These are phyloP conservation scores for Nannoperca obscura DNA, from an alignment of 2,797 vertebrate genomes.

Conservation along the genomic window DNA sequence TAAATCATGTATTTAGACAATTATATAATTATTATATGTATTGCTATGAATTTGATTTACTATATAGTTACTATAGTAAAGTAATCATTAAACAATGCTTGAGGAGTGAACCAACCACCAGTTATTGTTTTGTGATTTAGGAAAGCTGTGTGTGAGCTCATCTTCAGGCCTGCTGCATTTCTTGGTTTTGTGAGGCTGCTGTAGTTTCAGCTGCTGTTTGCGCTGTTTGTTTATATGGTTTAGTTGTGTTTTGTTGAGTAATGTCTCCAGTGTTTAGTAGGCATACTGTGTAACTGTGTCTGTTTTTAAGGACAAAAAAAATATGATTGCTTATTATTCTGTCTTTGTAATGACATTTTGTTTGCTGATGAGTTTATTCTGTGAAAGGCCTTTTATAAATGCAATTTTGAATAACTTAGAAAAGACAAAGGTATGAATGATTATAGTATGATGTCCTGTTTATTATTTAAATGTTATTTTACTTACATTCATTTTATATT, in stretches of 20 bases:
- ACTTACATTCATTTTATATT: slow-evolving; percentile 20
- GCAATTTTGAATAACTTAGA: slow-evolving; percentile 16
- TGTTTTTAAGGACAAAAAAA: slow-evolving; percentile 24
- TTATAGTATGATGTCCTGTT: slow-evolving; percentile 24
- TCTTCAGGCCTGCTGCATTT: slow-evolving; percentile 60
- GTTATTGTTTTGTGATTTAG: slow-evolving; percentile 39
- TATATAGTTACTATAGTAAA: background rate
- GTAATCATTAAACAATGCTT: background rate
- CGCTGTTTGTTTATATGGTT: slow-evolving; percentile 34
- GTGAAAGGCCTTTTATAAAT: slow-evolving; percentile 49
- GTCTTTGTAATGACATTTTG: background rate
- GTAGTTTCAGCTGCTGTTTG: slow-evolving; percentile 53
- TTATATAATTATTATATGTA: background rate
- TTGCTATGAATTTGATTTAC: slow-evolving; percentile 34
- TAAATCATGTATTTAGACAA: slow-evolving; percentile 11
- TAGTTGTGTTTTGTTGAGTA: slow-evolving; percentile 17
- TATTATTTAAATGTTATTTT: slow-evolving; percentile 36
- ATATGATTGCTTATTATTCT: slow-evolving; percentile 13
- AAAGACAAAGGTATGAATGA: slow-evolving; percentile 9
- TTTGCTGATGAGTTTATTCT: slow-evolving; percentile 13
- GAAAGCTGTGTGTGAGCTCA: slow-evolving; percentile 46
- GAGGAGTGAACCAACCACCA: slow-evolving; percentile 15
- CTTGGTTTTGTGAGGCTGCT: slow-evolving; percentile 49
- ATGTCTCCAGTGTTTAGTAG: background rate
- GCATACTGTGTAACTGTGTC: slow-evolving; percentile 32